Conservation (phyloP, 2,113 vertebrate genomes). For the Acinonyx jubatus region DNA sequence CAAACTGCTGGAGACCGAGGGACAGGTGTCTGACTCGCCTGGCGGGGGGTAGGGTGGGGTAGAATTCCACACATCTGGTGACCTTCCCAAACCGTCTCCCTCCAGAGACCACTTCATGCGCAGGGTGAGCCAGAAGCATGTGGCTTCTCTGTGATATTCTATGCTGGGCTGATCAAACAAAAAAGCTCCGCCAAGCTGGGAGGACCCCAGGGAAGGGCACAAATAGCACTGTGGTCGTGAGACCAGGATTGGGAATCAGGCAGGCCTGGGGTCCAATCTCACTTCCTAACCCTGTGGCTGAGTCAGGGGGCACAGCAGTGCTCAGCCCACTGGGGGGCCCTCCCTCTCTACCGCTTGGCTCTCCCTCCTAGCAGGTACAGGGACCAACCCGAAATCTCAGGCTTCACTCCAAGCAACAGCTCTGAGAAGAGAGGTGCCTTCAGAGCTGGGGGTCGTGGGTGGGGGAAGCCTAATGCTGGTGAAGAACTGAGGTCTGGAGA, state of each 20-base stretch:
- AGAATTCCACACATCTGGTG: background rate
- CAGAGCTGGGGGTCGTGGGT: background rate
- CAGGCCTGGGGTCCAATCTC: background rate
- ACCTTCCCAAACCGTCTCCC: background rate
- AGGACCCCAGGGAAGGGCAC: background rate
- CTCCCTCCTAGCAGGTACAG: background rate
- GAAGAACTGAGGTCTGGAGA: background rate
- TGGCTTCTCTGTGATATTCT: background rate
- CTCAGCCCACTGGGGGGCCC: background rate
- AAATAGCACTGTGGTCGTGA: background rate
- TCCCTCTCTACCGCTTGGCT: background rate
- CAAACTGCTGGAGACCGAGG: background rate
- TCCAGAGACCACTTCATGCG: background rate
- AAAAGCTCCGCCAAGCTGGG: background rate
- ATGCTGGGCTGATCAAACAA: background rate
- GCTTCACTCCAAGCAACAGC: background rate
- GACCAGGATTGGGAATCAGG: background rate
- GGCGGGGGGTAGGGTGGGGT: fast-evolving
- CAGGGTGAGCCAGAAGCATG: background rate
- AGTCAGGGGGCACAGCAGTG: background rate
- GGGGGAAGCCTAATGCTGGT: background rate
- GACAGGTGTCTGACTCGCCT: background rate
- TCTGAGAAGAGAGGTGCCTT: background rate
- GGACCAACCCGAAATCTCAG: background rate
- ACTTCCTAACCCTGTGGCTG: background rate